A percentile compares a stretch with the other conserved stretches of the same genome.
phyloP scores from a whole-genome alignment of 2,113 vertebrate genomes.

The Silurus glanis region DNA sequence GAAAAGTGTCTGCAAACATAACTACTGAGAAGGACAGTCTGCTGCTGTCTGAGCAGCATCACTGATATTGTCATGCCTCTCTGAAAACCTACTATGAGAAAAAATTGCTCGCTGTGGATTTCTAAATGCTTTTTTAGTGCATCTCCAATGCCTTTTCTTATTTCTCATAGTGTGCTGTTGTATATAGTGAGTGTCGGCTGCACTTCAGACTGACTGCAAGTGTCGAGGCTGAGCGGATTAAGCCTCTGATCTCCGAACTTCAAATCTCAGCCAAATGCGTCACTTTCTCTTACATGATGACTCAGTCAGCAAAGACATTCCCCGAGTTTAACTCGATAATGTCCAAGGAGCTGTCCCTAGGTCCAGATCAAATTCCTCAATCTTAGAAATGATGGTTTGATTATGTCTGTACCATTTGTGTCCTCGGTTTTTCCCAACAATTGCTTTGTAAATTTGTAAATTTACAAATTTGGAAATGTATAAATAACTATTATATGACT shows the following conservation, averaged over 20 bases:
- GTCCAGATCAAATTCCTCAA: neutral
- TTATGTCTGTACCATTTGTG: neutral
- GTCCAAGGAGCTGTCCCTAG: neutral
- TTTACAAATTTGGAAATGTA: neutral
- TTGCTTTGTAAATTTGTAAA: neutral
- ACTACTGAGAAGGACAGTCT: neutral
- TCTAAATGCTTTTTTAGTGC: neutral
- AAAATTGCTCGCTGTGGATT: conserved; percentile 5
- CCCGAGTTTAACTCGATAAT: conserved; percentile 7
- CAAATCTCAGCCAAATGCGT: conserved; percentile 31
- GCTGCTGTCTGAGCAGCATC: neutral
- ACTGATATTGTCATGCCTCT: neutral
- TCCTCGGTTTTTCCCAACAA: neutral
- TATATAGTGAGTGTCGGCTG: neutral
- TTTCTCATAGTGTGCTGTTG: neutral
- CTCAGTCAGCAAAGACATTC: conserved; percentile 17
- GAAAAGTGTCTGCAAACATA: neutral
- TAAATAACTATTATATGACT: neutral
- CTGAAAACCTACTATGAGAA: neutral
- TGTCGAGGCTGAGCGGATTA: conserved; percentile 18
- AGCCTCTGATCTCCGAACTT: conserved; percentile 20
- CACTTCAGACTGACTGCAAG: neutral
- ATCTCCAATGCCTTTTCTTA: neutral
- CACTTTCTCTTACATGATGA: conserved; percentile 22
- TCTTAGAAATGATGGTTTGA: neutral